Conservation (phyloP, 2,888 invertebrate genomes). For the Hyppa rectilinea region DNA sequence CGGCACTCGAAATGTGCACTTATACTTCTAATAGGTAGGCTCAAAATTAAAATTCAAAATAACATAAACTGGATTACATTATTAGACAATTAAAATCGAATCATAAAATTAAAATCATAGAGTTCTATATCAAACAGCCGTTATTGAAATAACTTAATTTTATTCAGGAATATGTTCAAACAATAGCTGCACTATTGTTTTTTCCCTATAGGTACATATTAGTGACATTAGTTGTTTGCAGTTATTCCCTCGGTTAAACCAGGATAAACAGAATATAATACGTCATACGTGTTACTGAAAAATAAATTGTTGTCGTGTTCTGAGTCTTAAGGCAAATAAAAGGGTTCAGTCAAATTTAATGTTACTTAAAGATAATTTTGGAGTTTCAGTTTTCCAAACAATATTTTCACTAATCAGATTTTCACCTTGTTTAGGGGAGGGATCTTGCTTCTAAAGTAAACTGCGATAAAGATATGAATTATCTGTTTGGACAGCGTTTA, state of each 20-base stretch:
- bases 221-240: background rate
- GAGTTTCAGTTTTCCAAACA: background rate
- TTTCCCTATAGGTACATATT: conserved; percentile 35
- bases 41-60: conserved; percentile 1
- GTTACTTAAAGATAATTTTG: background rate
- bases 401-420: background rate
- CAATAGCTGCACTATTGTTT: conserved; percentile 4
- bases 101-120: no score
- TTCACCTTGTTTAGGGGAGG: background rate
- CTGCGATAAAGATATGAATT: conserved; percentile 18
- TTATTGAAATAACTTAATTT: no score
- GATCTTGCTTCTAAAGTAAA: conserved; percentile 13
- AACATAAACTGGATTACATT: background rate
- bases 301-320: conserved; percentile 1
- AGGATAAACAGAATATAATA: conserved; percentile 39
- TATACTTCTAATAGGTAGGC: conserved; percentile 14
- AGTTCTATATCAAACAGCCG: no score
- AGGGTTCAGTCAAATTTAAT: background rate
- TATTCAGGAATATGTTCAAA: background rate
- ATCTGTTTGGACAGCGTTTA: conserved; percentile 46
- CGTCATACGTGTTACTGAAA: conserved; percentile 6
- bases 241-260: conserved; percentile 24
- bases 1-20: conserved; percentile 25
- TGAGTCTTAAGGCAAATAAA: background rate
- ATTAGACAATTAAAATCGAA: background rate